phyloP scores from a whole-genome alignment of 2,797 vertebrate species.

The Ceyx erithaca region DNA sequence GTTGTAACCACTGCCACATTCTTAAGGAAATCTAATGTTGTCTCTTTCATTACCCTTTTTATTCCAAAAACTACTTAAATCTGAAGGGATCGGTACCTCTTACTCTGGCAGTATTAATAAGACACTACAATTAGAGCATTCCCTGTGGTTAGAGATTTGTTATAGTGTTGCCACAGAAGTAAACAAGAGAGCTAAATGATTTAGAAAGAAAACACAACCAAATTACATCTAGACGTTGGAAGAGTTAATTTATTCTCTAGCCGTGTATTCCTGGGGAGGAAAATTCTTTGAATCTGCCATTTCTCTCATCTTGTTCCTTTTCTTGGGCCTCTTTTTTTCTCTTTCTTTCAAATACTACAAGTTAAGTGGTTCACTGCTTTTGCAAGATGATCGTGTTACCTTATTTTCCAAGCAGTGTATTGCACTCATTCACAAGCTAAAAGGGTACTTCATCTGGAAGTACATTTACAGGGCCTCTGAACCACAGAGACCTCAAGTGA shows the following conservation, averaged over 20 bases:
- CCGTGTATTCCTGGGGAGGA: background rate
- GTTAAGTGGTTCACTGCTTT: background rate
- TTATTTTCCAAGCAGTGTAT: background rate
- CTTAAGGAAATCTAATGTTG: background rate
- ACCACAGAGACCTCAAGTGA: conserved; percentile 87
- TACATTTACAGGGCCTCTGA: conserved; percentile 80
- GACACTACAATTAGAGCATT: background rate
- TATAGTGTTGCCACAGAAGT: background rate
- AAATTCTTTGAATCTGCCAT: background rate
- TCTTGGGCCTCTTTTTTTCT: background rate
- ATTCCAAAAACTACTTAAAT: conserved; percentile 26
- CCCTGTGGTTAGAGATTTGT: background rate
- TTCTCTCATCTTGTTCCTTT: background rate
- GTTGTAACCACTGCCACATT: background rate
- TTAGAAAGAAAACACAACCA: background rate
- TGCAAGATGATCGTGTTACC: background rate
- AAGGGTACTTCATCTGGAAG: background rate
- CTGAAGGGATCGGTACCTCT: background rate
- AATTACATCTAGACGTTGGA: background rate
- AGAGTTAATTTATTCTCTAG: background rate
- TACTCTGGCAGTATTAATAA: background rate
- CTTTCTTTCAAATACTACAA: background rate
- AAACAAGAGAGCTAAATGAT: background rate
- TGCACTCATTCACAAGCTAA: background rate
- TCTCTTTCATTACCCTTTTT: background rate